Conservation (phyloP, 2,888 invertebrate species). For the Caradrina kadenii region DNA sequence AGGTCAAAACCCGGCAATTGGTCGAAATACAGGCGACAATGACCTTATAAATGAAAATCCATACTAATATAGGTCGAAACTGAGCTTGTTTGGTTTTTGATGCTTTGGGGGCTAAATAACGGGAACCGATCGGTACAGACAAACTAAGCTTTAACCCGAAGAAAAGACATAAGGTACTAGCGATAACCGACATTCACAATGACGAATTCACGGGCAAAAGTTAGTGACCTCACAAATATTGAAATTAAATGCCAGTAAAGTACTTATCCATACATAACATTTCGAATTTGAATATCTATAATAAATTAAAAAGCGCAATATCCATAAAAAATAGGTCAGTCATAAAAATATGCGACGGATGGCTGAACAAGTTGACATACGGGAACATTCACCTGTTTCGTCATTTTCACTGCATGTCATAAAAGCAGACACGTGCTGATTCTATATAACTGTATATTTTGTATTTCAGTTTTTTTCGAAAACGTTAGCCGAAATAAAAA, state of each 20-base stretch:
- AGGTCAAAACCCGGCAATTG: no score
- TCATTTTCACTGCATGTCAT: constrained; percentile 45
- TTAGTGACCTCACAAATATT: not conserved
- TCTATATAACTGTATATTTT: not conserved
- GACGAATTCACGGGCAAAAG: no score
- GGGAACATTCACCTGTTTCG: constrained; percentile 33
- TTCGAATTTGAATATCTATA: constrained; percentile 11
- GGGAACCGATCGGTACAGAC: no score
- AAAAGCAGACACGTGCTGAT: constrained; percentile 25
- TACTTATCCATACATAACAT: not conserved
- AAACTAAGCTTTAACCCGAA: no score
- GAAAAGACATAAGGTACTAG: no score
- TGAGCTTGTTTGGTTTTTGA: no score
- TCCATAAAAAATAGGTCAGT: constrained; percentile 51
- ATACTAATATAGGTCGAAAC: no score
- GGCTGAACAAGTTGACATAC: constrained; percentile 45
- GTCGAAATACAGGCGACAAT: no score
- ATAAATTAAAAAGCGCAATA: constrained; percentile 46
- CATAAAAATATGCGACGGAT: constrained; percentile 54
- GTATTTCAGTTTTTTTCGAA: not conserved
- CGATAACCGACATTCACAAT: no score
- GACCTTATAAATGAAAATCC: no score
- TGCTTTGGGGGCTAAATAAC: no score
- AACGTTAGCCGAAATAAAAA: no score
- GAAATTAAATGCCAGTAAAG: not conserved